Conservation (phyloP, 2,888 invertebrate species). For the Endotricha flammealis region DNA sequence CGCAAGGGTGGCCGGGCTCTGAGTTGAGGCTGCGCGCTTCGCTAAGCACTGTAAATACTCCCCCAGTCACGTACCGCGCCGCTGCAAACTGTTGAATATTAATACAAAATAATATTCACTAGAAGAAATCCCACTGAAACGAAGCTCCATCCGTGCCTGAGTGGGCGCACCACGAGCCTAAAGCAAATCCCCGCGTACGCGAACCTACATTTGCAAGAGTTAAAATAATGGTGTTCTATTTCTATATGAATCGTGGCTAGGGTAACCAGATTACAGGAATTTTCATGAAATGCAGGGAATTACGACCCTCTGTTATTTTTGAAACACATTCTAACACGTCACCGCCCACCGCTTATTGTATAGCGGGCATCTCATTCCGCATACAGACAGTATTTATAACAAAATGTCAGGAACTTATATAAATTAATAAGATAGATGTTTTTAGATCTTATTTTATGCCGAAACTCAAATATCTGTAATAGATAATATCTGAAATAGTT, state of each 20-base stretch:
- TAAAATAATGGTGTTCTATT: slow-evolving; percentile 22
- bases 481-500: no score
- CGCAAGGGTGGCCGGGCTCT: slow-evolving; percentile 26
- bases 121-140: slow-evolving; percentile 45
- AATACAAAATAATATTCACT: slow-evolving; percentile 56
- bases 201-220: slow-evolving; percentile 22
- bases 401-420: no score
- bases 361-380: no score
- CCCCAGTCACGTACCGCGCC: slow-evolving; percentile 61
- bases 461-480: no score
- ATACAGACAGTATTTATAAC: no score
- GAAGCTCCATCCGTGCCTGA: slow-evolving; percentile 34
- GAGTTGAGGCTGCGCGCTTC: slow-evolving; percentile 49
- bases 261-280: no score
- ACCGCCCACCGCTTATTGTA: no score
- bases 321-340: no score
- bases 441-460: no score
- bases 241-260: neutral
- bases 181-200: slow-evolving; percentile 21
- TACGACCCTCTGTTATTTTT: no score
- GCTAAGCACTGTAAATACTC: slow-evolving; percentile 71
- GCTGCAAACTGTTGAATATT: slow-evolving; percentile 73
- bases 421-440: no score
- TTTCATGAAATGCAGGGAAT: no score
- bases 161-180: slow-evolving; percentile 32